A percentile compares a stretch with the other conserved stretches of the same genome.
Conservation (phyloP, 2,113 vertebrate species). For the Saguinus imperator region DNA sequence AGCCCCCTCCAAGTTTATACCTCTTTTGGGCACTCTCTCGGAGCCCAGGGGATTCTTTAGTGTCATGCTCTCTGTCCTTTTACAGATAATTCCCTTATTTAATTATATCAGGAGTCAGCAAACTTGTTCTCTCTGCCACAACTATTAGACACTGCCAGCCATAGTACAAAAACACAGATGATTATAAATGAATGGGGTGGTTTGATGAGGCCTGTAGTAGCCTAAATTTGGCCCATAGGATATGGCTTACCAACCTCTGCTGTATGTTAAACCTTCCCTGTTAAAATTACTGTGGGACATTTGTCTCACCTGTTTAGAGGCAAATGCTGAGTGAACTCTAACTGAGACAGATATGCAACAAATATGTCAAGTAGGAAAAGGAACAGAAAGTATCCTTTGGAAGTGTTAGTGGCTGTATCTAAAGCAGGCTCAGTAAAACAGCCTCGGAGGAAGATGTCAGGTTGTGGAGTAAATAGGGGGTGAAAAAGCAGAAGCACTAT, state of each 20-base stretch:
- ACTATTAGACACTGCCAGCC: neutral
- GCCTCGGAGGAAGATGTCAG: neutral
- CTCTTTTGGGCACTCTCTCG: neutral
- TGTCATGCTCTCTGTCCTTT: neutral
- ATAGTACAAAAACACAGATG: neutral
- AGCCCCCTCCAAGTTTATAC: neutral
- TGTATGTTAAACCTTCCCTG: neutral
- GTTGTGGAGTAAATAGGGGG: neutral
- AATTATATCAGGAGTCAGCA: neutral
- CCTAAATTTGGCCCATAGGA: neutral
- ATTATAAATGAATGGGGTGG: neutral
- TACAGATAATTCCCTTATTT: neutral
- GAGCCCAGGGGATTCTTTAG: neutral
- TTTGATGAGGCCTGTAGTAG: neutral
- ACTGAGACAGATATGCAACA: neutral
- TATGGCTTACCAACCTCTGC: neutral
- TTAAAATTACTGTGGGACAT: neutral
- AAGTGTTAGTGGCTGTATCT: neutral
- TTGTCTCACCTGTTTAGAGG: neutral
- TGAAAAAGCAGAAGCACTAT: neutral
- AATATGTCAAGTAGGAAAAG: neutral
- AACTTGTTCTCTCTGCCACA: neutral
- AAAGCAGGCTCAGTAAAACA: neutral
- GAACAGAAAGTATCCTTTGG: neutral
- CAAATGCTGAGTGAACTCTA: neutral